Percentiles rank a stretch among this genome's conserved stretches.
These are phyloP conservation scores for Dendrolimus pini DNA, from an alignment of 2,888 invertebrate species.

Conservation along the genomic window DNA sequence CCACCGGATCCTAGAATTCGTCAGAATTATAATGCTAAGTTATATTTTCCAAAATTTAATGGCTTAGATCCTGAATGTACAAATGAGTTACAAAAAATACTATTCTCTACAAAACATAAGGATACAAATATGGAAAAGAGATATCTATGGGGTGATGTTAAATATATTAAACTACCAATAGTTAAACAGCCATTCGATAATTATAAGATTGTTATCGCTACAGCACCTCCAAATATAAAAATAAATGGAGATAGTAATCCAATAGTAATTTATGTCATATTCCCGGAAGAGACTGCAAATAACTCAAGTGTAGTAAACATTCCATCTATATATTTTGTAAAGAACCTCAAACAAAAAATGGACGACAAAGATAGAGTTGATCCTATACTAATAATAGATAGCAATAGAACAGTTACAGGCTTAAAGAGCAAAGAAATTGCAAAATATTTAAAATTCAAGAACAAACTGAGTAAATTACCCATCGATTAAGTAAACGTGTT, in stretches of 20 bases:
- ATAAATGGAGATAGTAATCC: conserved; percentile 28
- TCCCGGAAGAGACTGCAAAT: conserved; percentile 32
- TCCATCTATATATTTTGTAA: conserved; percentile 54
- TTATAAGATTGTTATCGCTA: conserved; percentile 55
- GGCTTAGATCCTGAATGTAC: conserved; percentile 29
- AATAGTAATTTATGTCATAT: conserved; percentile 48
- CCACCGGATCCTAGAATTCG: conserved; percentile 11
- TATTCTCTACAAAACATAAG: conserved; percentile 20
- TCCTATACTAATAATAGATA: conserved; percentile 48
- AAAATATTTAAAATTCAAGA: conserved; percentile 50
- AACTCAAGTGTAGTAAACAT: conserved; percentile 25
- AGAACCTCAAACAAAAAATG: conserved; percentile 18
- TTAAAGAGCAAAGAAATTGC: conserved; percentile 49
- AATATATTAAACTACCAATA: conserved; percentile 43
- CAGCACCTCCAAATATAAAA: conserved; percentile 45
- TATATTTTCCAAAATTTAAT: conserved; percentile 20
- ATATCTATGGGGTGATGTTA: conserved; percentile 5
- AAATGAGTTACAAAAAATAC: conserved; percentile 42
- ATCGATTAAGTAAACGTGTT: conserved; percentile 6
- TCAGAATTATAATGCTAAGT: conserved; percentile 17
- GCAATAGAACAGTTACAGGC: conserved; percentile 55
- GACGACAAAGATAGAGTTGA: conserved; percentile 26
- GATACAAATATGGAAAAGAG: conserved; percentile 2
- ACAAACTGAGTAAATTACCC: conserved; percentile 31
- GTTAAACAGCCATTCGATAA: conserved; percentile 35